Base-by-base conservation (phyloP, 1,140 invertebrate genomes). In the Papilio polytes region DNA sequence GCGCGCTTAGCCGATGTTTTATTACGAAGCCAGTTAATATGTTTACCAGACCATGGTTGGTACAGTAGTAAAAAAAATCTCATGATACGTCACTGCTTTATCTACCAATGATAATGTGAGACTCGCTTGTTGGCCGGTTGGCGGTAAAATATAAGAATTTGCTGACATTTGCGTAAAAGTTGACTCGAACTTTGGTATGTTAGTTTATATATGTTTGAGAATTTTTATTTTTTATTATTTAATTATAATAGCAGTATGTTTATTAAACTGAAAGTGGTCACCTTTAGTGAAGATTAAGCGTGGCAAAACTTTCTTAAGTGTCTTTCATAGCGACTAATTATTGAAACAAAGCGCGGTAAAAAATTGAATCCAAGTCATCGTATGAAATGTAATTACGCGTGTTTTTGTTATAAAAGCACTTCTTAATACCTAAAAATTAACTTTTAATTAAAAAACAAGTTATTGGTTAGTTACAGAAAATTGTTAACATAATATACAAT, bases 1-100 rank as follows among this genome's bases (percentile, higher is more conserved):
- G 22, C 74, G 74, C 56, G 56, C 26, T 66, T 66, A 46, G 36
- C 77, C 15, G n/a, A 78, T 63, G 77, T 36, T 78, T 56, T 59
- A 41, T 78, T 56, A 56, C 18, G n/a, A 76, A 76, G 36, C 48
- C 22, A 18, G 44, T 26, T 53, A 26, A 51, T 26, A 22, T 22
- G 48, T 76, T 51, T 76, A 76, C 31, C 44, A 70, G 63, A 70
- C 26, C 63, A 70, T 70, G 63, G 63, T 53, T 76, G 22, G 13
- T 22, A 31, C 31, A 76, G 22, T 76, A 53, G 44, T 51, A 18
- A 22, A 41, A 36, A 53, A 76, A 22, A 76, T 46, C 44, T 46
- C 74, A 76, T 7, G 44, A 53, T 76, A 51, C 44, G 22, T 53
- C 74, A 41, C 36, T 53, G 13, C 48, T 76, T 53, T 26, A 22